Base-by-base conservation (phyloP, 1,140 invertebrate genomes). In the Aleiodes sp. region DNA sequence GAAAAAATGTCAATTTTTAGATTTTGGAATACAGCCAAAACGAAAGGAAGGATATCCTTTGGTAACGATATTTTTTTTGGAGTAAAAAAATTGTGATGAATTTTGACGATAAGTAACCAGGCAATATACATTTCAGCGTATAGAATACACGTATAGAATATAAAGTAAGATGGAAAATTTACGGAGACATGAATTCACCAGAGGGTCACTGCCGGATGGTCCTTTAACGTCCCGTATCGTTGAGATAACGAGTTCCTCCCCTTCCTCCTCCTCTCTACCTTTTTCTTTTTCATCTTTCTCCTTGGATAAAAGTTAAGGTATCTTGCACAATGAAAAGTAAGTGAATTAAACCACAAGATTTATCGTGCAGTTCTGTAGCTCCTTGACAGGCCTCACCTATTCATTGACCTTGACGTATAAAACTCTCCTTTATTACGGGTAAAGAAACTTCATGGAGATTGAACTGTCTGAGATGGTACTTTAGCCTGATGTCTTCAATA, bases 141-240 rank as follows among this genome's bases (percentile, higher is more conserved):
- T n/a, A n/a, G n/a, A n/a, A n/a, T n/a, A n/a, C n/a, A 14, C 39
- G 7, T 43, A 16, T 43, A 52, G 46, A 24, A 4, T 16, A 26
- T 46, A 52, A 52, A 24, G 46, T 35, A 19, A 46, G 16, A 52
- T n/a, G 26, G 4, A 52, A 52, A 52, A 52, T 52, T 52, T 12
- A 12, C 46, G 21, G 46, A 24, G 46, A 52, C 46, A 9, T 52
- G 46, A 52, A 52, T 52, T 52, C 46, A 52, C 46, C 46, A 21
- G 46, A n/a, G 46, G 46, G 46, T 52, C 46, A 52, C 46, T 52
- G n/a, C 46, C 46, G 46, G 46, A 52, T 52, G 46, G 21, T 16
- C 46, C 21, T 24, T 52, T 52, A 52, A 52, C 46, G 21, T 24
- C 46, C 46, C 46, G 46, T 52, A 52, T 52, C 46, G 46, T 52